Conservation (phyloP, 2,797 vertebrate species). For the Chrosomus eos region DNA sequence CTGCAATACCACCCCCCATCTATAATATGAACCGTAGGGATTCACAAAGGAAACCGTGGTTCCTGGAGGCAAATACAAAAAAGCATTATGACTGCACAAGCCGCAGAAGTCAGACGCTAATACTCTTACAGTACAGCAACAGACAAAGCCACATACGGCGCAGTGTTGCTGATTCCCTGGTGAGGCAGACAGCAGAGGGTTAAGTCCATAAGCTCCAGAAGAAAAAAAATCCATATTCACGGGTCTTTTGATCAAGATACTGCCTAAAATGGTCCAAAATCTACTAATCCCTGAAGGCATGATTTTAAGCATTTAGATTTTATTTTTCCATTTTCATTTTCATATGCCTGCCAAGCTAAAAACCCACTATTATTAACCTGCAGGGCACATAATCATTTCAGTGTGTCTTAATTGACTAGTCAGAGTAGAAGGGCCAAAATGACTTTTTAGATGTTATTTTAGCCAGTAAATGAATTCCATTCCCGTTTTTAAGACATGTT, state of each 20-base stretch:
- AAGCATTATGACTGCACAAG: slow-evolving; percentile 18
- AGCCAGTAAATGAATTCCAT: slow-evolving; percentile 33
- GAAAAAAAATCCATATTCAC: slow-evolving; percentile 49
- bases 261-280: slow-evolving; percentile 26
- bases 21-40: slow-evolving; percentile 1
- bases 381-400: slow-evolving; percentile 40
- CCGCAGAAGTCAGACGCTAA: slow-evolving; percentile 46
- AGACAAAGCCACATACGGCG: slow-evolving; percentile 48
- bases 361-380: slow-evolving; percentile 38
- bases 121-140: slow-evolving; percentile 44
- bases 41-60: slow-evolving; percentile 30
- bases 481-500: not conserved
- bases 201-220: slow-evolving; percentile 37
- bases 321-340: slow-evolving; percentile 36
- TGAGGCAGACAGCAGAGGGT: slow-evolving; percentile 42
- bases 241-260: slow-evolving; percentile 46
- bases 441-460: slow-evolving; percentile 28
- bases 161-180: slow-evolving; percentile 28
- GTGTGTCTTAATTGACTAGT: slow-evolving; percentile 28
- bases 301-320: slow-evolving; percentile 39
- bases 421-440: slow-evolving; percentile 6
- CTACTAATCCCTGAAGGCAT: slow-evolving; percentile 19
- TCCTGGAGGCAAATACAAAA: slow-evolving; percentile 29
- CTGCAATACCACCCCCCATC: slow-evolving; percentile 24
- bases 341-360: slow-evolving; percentile 39